A percentile compares a stretch with the other conserved stretches of the same genome.
Conservation (phyloP, 2,888 invertebrate genomes). For the Ectropis crepuscularia region DNA sequence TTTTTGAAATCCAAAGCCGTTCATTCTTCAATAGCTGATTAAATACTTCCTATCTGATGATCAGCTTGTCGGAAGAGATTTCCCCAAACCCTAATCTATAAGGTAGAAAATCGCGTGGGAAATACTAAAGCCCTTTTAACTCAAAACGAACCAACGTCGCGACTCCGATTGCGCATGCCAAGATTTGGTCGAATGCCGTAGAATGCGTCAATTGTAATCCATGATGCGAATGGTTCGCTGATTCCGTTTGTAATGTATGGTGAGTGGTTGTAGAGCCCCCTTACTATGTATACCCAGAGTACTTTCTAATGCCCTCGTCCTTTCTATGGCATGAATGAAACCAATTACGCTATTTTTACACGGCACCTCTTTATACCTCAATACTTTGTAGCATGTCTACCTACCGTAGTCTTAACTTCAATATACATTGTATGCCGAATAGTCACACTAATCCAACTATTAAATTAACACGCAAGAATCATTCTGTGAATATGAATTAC, state of each 20-base stretch:
- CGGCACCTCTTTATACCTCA: constrained; percentile 29
- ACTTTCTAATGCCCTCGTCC: constrained; percentile 28
- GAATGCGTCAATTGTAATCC: constrained; percentile 67
- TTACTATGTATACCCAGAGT: constrained; percentile 38
- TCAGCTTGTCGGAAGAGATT: background rate
- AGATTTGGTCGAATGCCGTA: constrained; percentile 52
- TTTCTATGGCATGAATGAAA: constrained; percentile 47
- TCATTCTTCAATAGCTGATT: background rate
- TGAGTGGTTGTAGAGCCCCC: constrained; percentile 65
- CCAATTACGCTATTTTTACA: constrained; percentile 10
- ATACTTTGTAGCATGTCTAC: constrained; percentile 50
- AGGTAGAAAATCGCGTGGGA: constrained; percentile 36
- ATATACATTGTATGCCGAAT: background rate
- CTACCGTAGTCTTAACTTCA: constrained; percentile 1
- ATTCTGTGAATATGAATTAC: no score
- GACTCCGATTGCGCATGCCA: constrained; percentile 66
- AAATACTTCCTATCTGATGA: constrained; percentile 6
- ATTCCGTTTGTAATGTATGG: constrained; percentile 51
- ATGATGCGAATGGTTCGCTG: constrained; percentile 57
- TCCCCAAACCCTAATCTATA: constrained; percentile 16
- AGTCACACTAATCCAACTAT: background rate
- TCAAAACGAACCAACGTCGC: constrained; percentile 32
- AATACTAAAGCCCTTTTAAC: constrained; percentile 51
- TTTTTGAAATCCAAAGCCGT: background rate
- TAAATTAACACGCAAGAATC: no score